phyloP scores from a whole-genome alignment of 2,888 invertebrate genomes.

The Lamellibrachia satsuma region DNA sequence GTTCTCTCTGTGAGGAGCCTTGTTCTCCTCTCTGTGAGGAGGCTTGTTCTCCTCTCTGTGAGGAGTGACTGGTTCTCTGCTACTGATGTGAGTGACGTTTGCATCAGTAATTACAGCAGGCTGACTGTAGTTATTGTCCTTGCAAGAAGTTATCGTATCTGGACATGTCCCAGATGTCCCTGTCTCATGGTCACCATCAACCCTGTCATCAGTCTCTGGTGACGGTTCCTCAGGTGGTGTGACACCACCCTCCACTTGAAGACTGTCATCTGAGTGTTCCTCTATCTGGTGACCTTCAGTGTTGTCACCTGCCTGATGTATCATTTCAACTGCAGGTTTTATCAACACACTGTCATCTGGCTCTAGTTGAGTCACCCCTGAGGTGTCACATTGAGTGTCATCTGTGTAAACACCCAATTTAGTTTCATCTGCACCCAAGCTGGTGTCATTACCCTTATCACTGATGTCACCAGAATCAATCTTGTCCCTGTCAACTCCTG shows the following conservation, averaged over 20 bases:
- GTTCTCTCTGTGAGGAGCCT: too few species aligned
- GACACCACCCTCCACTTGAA: too few species aligned
- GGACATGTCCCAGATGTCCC: too few species aligned
- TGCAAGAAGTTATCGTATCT: background rate
- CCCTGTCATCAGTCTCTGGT: background rate
- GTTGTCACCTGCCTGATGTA: background rate
- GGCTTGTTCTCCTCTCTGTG: background rate
- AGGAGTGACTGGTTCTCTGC: background rate
- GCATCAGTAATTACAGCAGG: background rate
- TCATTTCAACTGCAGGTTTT: background rate
- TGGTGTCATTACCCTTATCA: background rate
- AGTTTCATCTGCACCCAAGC: background rate
- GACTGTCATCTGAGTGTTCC: background rate
- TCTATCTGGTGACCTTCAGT: background rate
- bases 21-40: background rate
- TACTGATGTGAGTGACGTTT: background rate
- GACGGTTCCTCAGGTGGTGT: background rate
- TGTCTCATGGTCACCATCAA: background rate
- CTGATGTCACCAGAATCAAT: constrained; percentile 9
- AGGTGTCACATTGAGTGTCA: background rate
- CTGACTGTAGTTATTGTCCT: background rate
- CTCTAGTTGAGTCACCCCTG: background rate
- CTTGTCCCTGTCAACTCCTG: background rate
- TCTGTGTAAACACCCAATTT: constrained; percentile 6
- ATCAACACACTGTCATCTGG: background rate